These are phyloP conservation scores for Adoxophyes honmai DNA, from an alignment of 1,140 invertebrate genomes.

Conservation along the genomic window DNA sequence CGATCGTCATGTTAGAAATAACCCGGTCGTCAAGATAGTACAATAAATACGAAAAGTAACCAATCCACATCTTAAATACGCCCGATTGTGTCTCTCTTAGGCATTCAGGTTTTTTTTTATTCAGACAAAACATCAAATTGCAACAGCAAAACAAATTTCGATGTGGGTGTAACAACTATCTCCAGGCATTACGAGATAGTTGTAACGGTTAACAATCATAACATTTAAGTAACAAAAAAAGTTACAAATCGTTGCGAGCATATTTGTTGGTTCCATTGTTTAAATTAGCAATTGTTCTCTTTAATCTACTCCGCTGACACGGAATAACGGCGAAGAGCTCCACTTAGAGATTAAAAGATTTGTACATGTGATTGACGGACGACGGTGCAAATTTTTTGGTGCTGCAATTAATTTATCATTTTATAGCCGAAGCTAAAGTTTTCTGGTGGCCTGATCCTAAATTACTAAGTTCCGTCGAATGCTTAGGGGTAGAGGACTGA, in stretches of 20 bases:
- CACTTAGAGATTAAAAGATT: neutral
- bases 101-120: too few species aligned
- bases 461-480: too few species aligned
- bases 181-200: neutral
- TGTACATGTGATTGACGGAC: neutral
- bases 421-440: too few species aligned
- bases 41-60: too few species aligned
- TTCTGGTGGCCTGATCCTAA: too few species aligned
- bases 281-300: slow-evolving; percentile 13
- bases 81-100: too few species aligned
- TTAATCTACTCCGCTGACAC: slow-evolving; percentile 3
- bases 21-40: too few species aligned
- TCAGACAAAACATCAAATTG: too few species aligned
- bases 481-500: too few species aligned
- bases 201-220: slow-evolving; percentile 2
- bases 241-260: neutral
- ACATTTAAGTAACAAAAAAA: slow-evolving; percentile 14
- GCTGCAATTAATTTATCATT: too few species aligned
- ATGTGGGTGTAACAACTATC: neutral
- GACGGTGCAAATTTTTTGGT: neutral
- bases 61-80: too few species aligned
- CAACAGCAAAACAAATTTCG: neutral
- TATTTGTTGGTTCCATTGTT: slow-evolving; percentile 1
- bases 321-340: neutral
- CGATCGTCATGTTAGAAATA: too few species aligned